Evolutionary conservation across 2,888 invertebrate genomes (phyloP).

Genomic region (Acanthosepion pharaonis): DNA sequence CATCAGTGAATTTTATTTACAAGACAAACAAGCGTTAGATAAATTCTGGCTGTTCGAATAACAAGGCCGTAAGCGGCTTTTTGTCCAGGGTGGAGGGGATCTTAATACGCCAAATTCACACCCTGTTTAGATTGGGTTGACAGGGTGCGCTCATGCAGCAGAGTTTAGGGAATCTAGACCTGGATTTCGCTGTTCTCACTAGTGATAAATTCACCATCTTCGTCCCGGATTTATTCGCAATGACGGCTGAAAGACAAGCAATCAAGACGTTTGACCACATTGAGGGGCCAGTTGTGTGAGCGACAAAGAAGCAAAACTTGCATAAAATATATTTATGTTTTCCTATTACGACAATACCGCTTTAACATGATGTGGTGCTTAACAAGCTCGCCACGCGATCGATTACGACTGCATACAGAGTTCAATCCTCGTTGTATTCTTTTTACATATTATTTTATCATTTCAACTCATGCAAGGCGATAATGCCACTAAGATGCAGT

Average conservation of each 20-base stretch:
- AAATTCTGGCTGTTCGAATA: conserved; percentile 22
- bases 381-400: too few relatives aligned
- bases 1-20: conserved; percentile 21
- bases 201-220: neutral
- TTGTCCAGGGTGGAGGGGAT: neutral
- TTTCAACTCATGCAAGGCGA: too few relatives aligned
- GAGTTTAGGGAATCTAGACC: neutral
- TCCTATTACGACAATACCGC: too few relatives aligned
- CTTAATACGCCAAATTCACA: conserved; percentile 22
- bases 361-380: too few relatives aligned
- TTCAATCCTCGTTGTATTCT: too few relatives aligned
- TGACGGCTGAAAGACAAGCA: neutral
- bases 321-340: too few relatives aligned
- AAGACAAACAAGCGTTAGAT: conserved; percentile 33
- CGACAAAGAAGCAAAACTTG: too few relatives aligned
- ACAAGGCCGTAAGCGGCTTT: neutral
- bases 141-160: neutral
- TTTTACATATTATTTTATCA: too few relatives aligned
- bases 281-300: neutral
- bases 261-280: neutral
- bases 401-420: too few relatives aligned
- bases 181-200: neutral
- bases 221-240: neutral
- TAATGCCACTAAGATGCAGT: too few relatives aligned
- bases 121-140: neutral